Base-by-base conservation (phyloP, 2,113 vertebrate species). In the Oplegnathus fasciatus region DNA sequence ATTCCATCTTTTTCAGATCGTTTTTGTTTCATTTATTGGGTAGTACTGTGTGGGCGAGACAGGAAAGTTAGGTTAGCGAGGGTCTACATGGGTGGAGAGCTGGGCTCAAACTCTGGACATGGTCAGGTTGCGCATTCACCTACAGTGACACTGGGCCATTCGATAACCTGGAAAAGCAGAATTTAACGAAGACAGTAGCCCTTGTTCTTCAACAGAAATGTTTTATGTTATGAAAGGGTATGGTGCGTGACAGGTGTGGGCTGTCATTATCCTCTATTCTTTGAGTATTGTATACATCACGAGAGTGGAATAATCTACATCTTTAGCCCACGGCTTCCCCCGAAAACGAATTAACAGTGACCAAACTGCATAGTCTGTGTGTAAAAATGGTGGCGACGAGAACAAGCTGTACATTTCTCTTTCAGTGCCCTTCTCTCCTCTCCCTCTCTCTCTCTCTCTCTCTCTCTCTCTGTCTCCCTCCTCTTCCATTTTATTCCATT, bases 381-480 rank as follows among this genome's bases (percentile, higher is more conserved):
- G 69, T 72, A 13, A 82, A 91, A 86, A 89, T 60, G 85, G 64
- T 80, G 90, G 78, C 58, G 76, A 70, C 68, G 26, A 84, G 90
- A 92, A 89, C 88, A 86, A 78, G 86, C 80, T 87, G 88, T 90
- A 88, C 89, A 71, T 90, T 89, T 85, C 84, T 85, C 80, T 78
- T 67, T 74, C 70, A 30, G 18, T 84, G 71, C 75, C 87, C 80
- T 65, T 84, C 9, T 71, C 86, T 78, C 57, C 60, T 61, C 65
- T 65, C 64, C 10, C 61, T 44, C 52, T 85, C 9, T 64, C 87
- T 78, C 55, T 60, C 62, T 64, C 62, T 22, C 60, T 44, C 54
- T 75, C 75, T 40, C n/a, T 17, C 14, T 71, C 30, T 62, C 65
- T 52, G 2, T 68, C 69, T 61, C 57, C 42, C 84, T 87, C 50